Base-by-base conservation (phyloP, 2,797 vertebrate species). In the Acestrorhynchus altus region DNA sequence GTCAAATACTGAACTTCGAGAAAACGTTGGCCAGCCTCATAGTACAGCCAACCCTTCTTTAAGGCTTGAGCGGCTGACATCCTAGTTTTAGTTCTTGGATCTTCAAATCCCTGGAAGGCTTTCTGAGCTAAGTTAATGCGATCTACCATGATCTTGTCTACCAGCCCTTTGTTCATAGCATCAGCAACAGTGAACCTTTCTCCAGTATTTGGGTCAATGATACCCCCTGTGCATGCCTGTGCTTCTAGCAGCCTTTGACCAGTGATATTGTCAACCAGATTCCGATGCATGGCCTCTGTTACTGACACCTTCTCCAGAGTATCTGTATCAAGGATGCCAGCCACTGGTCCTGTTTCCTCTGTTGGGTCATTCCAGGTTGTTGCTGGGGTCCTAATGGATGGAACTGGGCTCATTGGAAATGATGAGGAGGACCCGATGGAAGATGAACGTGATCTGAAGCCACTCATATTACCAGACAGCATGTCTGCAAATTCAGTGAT, bases 401-500 rank as follows among this genome's bases (percentile, higher is more conserved):
- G 94, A 0, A 93, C 84, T 0, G 97, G 95, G 83, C 96, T 97
- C 85, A 90, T 84, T 0, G 92, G 82, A 86, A 95, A 98, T 59
- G 97, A 99, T 51, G 98, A 98, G 0, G 95, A 95, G 4, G 97
- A 98, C 0, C 97, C 97, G 72, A 98, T 96, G 0, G 98, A 98
- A 75, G 98, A 99, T 0, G 97, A 96, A 0, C 97, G 93, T 0
- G 97, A 99, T 52, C 97, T 94, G 87, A 88, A 92, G 24, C 98
- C 97, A 0, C 96, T 83, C 81, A 92, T 91, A 24, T 96, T 98
- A 84, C 98, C 98, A 0, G 98, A 98, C 1, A 99, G 91, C 97
- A 99, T 98, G 90, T 99, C 98, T 0, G 98, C 98, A 15, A 99
- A 99, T 88, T 99, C 98, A 0, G 97, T 96, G 89, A 99, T 99